Percentiles rank a stretch among this genome's conserved stretches.
Conservation (phyloP, 2,797 vertebrate genomes). For the Anguilla megastoma region DNA sequence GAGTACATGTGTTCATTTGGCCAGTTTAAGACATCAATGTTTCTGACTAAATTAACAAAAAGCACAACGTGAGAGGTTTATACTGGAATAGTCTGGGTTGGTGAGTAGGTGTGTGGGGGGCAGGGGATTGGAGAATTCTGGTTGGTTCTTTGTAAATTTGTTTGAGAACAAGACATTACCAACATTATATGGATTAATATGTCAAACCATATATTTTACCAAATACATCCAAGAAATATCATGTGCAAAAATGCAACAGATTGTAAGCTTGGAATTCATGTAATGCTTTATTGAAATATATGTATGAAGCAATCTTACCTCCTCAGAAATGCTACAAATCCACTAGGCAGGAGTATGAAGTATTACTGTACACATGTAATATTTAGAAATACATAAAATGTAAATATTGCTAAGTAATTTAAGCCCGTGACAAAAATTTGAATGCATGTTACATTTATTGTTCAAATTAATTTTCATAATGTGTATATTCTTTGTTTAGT, state of each 20-base stretch:
- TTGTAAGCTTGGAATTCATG: not conserved
- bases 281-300: not conserved
- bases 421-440: constrained; percentile 57
- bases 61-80: constrained; percentile 18
- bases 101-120: not conserved
- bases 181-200: constrained; percentile 16
- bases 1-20: not conserved
- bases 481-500: constrained; percentile 60
- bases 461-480: constrained; percentile 67
- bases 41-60: constrained; percentile 11
- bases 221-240: not conserved
- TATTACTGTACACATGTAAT: not conserved
- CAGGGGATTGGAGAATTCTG: not conserved
- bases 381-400: constrained; percentile 18
- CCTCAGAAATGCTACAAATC: constrained; percentile 5
- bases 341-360: not conserved
- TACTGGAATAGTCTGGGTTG: not conserved
- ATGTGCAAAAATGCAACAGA: not conserved
- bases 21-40: not conserved
- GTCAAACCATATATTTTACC: not conserved
- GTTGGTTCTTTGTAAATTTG: not conserved
- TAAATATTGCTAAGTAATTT: constrained; percentile 30
- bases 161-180: not conserved
- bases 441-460: constrained; percentile 72
- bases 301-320: constrained; percentile 7